Evolutionary conservation across 2,888 invertebrate genomes (phyloP).

Genomic region (Mylabris sibirica): DNA sequence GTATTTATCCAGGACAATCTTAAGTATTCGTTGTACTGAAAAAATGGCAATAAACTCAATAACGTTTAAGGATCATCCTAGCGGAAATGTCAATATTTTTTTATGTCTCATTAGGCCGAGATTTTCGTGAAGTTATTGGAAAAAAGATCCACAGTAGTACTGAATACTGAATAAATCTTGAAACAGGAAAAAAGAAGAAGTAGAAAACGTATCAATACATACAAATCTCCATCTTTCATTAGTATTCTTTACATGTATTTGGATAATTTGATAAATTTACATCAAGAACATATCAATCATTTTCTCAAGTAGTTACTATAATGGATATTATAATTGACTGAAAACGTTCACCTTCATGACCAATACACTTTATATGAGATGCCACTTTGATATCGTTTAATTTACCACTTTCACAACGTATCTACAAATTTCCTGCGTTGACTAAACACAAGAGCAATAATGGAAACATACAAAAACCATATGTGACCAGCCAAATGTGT

Average conservation of each 20-base stretch:
- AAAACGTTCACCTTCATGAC: too few species aligned
- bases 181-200: not conserved
- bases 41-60: not conserved
- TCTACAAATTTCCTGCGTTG: not conserved
- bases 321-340: too few species aligned
- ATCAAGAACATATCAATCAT: too few species aligned
- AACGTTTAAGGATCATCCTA: not conserved
- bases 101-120: not conserved
- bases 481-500: not conserved
- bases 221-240: too few species aligned
- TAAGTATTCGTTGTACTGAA: not conserved
- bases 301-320: too few species aligned
- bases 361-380: not conserved
- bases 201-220: too few species aligned
- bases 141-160: not conserved
- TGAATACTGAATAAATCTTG: not conserved
- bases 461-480: not conserved
- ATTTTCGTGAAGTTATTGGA: not conserved
- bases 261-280: too few species aligned
- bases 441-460: not conserved
- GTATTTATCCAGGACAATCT: not conserved
- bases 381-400: not conserved
- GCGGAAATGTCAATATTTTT: not conserved
- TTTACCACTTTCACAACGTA: not conserved
- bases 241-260: too few species aligned